Base-by-base conservation (phyloP, 2,113 vertebrate species). In the Otolemur garnettii region DNA sequence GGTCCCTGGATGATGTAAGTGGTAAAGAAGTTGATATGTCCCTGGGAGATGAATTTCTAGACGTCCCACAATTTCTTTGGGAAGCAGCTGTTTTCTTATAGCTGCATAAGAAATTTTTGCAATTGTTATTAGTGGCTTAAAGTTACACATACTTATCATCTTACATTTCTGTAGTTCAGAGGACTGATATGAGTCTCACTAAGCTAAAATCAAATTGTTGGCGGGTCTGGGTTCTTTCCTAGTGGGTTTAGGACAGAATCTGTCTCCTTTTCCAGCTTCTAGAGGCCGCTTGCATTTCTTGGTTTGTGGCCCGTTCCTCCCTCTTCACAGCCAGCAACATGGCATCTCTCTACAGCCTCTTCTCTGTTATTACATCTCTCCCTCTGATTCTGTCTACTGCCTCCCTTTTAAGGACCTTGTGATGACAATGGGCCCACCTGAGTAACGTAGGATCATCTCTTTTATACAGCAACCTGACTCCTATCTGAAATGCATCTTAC, bases 51-150 rank as follows among this genome's bases (percentile, higher is more conserved):
- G 21, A 60, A 22, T 86, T 94, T 85, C 42, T 91, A 72, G 59
- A 89, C 60, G 35, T 83, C 71, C 33, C 19, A 66, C 90, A 93
- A 82, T 93, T 88, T 93, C 50, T 85, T 55, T 80, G 83, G 19
- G 62, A 53, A 69, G 55, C 26, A 66, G 5, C 55, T 81, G 53
- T 59, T 26, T 96, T 80, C 81, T 68, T 68, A 57, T 45, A 30
- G 59, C 14, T 87, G 50, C 35, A 19, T 42, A 64, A 95, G 75
- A 94, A 90, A 57, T 30, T 18, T 53, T 60, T 28, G 50, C 55
- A 64, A 85, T 64, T 64, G 60, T 64, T 78, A 60, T 30, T 81
- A 30, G 22, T 62, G 62, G 38, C 12, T 75, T 18, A 2, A 72
- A 74, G 62, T 60, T 72, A 86, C 30, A 59, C 22, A 77, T 33